These are phyloP conservation scores for Garra rufa DNA, from an alignment of 2,113 vertebrate species.

Conservation along the genomic window DNA sequence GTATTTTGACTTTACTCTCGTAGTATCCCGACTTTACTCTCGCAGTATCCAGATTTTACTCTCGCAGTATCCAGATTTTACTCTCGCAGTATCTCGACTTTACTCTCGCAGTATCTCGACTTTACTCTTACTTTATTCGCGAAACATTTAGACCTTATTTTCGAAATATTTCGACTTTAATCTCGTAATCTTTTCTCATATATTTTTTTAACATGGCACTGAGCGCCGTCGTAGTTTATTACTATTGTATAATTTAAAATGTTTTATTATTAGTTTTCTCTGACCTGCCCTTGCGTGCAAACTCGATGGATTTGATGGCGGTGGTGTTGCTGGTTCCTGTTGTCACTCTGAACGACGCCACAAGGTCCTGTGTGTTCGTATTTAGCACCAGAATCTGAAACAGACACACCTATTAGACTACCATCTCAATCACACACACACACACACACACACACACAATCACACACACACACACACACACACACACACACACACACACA, in stretches of 20 bases:
- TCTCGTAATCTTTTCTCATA: no score
- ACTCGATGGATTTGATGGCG: constrained; percentile 98
- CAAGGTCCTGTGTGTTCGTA: constrained; percentile 94
- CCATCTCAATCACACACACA: not conserved
- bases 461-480: not conserved
- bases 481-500: not conserved
- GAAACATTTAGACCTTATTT: no score
- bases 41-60: no score
- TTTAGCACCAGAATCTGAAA: constrained; percentile 93
- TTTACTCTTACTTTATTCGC: no score
- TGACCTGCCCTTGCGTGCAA: constrained; percentile 97
- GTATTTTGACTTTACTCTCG: no score
- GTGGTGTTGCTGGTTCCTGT: constrained; percentile 99
- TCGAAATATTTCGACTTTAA: no score
- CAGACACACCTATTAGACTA: not conserved
- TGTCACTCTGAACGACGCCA: constrained; percentile 97
- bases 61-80: no score
- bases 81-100: no score
- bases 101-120: no score
- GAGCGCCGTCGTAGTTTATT: no score
- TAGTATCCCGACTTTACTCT: no score
- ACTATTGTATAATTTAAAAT: not conserved
- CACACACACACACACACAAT: not conserved
- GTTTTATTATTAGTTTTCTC: not conserved
- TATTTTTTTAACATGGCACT: no score